Evolutionary conservation across 2,113 vertebrate species (phyloP).

Genomic region (Ptychochromis oligacanthus): DNA sequence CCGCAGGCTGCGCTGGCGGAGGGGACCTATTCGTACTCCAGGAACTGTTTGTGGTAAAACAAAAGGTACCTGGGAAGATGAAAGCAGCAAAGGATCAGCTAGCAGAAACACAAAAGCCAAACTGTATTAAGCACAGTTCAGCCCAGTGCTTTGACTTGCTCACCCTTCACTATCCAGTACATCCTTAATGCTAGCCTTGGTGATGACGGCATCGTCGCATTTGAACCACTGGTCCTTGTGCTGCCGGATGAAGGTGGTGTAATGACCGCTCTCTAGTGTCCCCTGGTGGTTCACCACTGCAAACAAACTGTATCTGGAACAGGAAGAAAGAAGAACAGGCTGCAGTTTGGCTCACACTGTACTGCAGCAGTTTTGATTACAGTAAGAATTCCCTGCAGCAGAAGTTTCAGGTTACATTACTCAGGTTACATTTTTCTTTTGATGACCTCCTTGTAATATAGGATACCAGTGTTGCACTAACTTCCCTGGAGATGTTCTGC

Average conservation of each 20-base stretch:
- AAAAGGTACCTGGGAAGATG: slow-evolving; percentile 84
- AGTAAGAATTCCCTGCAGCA: too few species aligned
- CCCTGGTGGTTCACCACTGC: slow-evolving; percentile 99
- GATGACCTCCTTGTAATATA: too few species aligned
- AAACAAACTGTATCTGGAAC: slow-evolving; percentile 93
- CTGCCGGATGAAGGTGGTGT: slow-evolving; percentile 98
- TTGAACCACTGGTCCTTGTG: slow-evolving; percentile 99
- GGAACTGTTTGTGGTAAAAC: slow-evolving; percentile 98
- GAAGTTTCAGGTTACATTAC: too few species aligned
- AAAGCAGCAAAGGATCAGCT: not conserved
- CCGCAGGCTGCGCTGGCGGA: not conserved
- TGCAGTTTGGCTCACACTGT: not conserved
- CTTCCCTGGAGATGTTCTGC: too few species aligned
- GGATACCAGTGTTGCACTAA: too few species aligned
- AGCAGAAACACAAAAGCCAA: not conserved
- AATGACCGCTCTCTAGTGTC: slow-evolving; percentile 98
- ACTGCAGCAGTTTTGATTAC: too few species aligned
- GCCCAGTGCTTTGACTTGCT: slow-evolving; percentile 24
- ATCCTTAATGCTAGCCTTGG: slow-evolving; percentile 98
- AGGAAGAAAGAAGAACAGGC: not conserved
- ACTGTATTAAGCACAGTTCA: not conserved
- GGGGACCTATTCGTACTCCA: slow-evolving; percentile 92
- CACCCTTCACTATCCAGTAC: slow-evolving; percentile 98
- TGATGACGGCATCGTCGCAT: slow-evolving; percentile 99
- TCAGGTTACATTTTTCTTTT: too few species aligned